Conservation (phyloP, 2,797 vertebrate genomes). For the Megaceryle alcyon region DNA sequence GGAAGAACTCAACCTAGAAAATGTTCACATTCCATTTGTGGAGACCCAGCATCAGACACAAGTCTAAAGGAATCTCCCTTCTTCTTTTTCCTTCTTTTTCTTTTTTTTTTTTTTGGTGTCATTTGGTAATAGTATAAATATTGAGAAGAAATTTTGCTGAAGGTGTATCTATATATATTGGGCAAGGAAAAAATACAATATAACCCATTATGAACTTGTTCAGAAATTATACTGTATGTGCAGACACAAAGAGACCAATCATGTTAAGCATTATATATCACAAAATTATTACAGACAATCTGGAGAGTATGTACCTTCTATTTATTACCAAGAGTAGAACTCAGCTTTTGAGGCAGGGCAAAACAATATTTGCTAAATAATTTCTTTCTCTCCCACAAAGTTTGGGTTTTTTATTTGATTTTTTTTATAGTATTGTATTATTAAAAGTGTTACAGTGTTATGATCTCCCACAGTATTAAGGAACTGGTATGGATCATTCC, state of each 20-base stretch:
- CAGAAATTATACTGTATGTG: slow-evolving; percentile 49
- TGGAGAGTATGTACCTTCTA: slow-evolving; percentile 47
- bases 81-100: neutral
- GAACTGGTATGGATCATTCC: slow-evolving; percentile 5
- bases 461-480: slow-evolving; percentile 59
- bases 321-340: slow-evolving; percentile 50
- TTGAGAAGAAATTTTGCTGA: slow-evolving; percentile 46
- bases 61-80: slow-evolving; percentile 80
- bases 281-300: slow-evolving; percentile 53
- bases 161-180: slow-evolving; percentile 44
- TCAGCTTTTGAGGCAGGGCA: neutral
- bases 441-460: slow-evolving; percentile 62
- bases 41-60: slow-evolving; percentile 95
- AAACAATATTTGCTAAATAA: neutral
- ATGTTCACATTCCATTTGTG: slow-evolving; percentile 80
- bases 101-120: neutral
- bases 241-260: slow-evolving; percentile 27
- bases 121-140: slow-evolving; percentile 46
- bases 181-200: slow-evolving; percentile 23
- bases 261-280: slow-evolving; percentile 1
- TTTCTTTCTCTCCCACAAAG: neutral
- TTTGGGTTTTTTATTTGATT: neutral
- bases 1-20: slow-evolving; percentile 83
- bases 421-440: slow-evolving; percentile 30
- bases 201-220: slow-evolving; percentile 61